phyloP scores from a whole-genome alignment of 2,797 vertebrate genomes.

The Enteromius afrohamiltoni region DNA sequence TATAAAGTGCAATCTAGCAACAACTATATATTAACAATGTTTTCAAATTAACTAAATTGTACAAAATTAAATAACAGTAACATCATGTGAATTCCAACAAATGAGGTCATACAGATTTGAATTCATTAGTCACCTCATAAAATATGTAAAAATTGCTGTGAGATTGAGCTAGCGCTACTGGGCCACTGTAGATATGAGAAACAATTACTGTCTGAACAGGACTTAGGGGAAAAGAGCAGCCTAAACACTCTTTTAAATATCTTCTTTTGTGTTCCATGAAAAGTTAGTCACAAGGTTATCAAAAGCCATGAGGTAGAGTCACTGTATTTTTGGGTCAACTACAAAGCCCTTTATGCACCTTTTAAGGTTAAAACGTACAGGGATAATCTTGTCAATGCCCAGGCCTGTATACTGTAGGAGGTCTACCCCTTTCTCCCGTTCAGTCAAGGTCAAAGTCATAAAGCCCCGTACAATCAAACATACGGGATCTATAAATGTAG shows the following conservation, averaged over 20 bases:
- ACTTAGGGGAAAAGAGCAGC: neutral
- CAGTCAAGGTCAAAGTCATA: constrained; percentile 59
- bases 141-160: no score
- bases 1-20: no score
- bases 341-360: neutral
- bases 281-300: neutral
- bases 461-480: constrained; percentile 52
- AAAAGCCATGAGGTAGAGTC: neutral
- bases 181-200: neutral
- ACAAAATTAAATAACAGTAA: no score
- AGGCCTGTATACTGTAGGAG: constrained; percentile 30
- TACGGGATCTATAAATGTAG: constrained; percentile 53
- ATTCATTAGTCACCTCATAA: no score
- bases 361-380: neutral
- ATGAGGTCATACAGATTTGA: no score
- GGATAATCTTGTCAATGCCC: neutral
- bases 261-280: neutral
- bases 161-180: neutral
- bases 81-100: no score
- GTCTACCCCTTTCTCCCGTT: constrained; percentile 16
- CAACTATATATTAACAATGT: no score
- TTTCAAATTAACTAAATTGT: no score
- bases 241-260: neutral
- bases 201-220: neutral
- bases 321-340: neutral